A percentile compares a stretch with the other conserved stretches of the same genome.
Conservation (phyloP, 2,113 vertebrate genomes). For the Sclerurus mexicanus region DNA sequence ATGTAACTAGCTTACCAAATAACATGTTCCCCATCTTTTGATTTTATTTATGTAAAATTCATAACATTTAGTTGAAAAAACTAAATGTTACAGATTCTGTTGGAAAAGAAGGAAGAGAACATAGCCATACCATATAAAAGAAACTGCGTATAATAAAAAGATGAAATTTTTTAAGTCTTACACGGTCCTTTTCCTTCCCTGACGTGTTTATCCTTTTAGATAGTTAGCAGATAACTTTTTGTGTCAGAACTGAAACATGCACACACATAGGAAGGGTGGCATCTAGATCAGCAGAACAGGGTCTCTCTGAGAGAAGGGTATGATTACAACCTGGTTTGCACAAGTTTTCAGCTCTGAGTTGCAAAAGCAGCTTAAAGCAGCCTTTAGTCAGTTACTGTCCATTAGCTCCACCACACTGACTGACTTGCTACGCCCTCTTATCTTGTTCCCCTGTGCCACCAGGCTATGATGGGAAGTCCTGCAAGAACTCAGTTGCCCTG, state of each 20-base stretch:
- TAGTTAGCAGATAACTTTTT: background rate
- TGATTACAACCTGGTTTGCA: background rate
- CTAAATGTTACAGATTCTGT: background rate
- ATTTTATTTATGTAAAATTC: background rate
- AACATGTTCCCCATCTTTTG: background rate
- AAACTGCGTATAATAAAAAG: background rate
- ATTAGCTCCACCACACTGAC: background rate
- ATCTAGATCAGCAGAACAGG: background rate
- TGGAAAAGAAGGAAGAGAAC: background rate
- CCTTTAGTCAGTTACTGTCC: background rate
- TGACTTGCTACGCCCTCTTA: background rate
- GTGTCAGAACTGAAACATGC: background rate
- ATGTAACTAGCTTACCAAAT: background rate
- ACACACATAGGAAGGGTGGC: background rate
- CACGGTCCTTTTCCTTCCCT: background rate
- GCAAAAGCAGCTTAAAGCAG: background rate
- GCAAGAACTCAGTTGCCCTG: background rate
- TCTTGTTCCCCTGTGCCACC: background rate
- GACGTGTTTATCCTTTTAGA: background rate
- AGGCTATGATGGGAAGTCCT: background rate
- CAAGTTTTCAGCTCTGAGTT: background rate
- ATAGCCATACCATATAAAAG: background rate
- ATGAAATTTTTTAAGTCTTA: background rate
- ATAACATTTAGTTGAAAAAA: too few species aligned
- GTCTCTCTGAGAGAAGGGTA: background rate